Conservation (phyloP, 2,113 vertebrate species). For the Crotalus tigris region DNA sequence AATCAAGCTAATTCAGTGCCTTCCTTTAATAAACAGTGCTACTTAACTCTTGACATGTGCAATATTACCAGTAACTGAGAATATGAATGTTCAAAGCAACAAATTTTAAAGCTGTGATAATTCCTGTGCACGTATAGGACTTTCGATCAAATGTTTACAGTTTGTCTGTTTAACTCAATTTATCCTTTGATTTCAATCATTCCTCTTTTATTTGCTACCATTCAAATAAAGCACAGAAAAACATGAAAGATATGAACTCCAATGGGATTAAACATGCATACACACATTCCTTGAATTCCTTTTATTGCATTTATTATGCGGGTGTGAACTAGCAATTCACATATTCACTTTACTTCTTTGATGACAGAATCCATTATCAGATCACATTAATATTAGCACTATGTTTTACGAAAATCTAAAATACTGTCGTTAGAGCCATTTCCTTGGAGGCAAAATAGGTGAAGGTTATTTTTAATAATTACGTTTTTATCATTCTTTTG, state of each 20-base stretch:
- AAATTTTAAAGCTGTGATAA: not conserved
- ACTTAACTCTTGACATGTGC: not conserved
- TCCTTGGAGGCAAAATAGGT: constrained; percentile 28
- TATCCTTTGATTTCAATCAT: rapidly evolving
- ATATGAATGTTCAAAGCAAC: not conserved
- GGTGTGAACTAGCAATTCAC: rapidly evolving
- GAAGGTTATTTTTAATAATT: constrained; percentile 44
- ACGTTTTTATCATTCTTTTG: constrained; percentile 31
- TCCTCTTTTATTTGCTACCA: not conserved
- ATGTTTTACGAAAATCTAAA: not conserved
- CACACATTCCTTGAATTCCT: not conserved
- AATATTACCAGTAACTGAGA: not conserved
- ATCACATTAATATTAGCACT: not conserved
- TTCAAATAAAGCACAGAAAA: not conserved
- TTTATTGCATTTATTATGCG: not conserved
- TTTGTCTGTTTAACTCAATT: rapidly evolving
- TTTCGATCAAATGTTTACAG: not conserved
- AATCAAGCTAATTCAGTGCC: not conserved
- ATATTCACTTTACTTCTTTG: not conserved
- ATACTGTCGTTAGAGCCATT: constrained; percentile 20
- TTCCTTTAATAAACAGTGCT: not conserved
- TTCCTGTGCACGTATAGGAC: not conserved
- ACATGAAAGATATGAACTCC: not conserved
- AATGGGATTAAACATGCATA: not conserved
- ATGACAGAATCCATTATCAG: not conserved